A percentile compares a stretch with the other conserved stretches of the same genome.
phyloP scores from a whole-genome alignment of 2,113 vertebrate genomes.

The Carassius carassius region DNA sequence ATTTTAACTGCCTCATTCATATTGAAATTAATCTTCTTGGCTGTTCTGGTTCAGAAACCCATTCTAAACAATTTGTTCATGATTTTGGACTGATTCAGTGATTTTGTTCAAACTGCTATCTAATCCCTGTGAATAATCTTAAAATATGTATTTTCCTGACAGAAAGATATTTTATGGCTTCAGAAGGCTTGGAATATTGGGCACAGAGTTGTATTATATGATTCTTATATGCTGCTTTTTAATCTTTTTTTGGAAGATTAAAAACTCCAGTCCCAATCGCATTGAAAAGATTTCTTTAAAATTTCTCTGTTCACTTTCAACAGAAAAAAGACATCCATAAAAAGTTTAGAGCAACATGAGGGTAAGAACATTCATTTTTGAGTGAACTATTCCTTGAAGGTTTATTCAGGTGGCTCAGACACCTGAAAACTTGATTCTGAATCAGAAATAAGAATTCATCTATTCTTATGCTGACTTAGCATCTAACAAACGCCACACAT shows the following conservation, averaged over 20 bases:
- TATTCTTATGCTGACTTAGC: constrained; percentile 25
- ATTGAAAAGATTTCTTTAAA: background rate
- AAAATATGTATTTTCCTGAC: no score
- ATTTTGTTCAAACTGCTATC: background rate
- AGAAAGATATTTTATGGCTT: no score
- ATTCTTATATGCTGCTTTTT: background rate
- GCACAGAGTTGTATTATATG: background rate
- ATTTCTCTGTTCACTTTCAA: background rate
- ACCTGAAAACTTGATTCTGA: background rate
- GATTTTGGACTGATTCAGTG: background rate
- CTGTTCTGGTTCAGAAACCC: background rate
- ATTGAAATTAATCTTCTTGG: background rate
- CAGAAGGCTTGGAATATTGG: background rate
- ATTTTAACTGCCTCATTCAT: no score
- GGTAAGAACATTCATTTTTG: background rate
- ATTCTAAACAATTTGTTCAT: background rate
- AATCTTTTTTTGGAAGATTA: background rate
- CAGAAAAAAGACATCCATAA: background rate
- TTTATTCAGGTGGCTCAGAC: background rate
- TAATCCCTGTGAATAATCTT: background rate
- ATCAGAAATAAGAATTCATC: constrained; percentile 8
- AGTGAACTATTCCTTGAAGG: background rate
- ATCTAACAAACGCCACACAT: background rate
- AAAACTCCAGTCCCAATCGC: background rate
- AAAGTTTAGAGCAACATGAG: background rate